phyloP scores from a whole-genome alignment of 1,140 invertebrate genomes.

The Hetaerina americana region DNA sequence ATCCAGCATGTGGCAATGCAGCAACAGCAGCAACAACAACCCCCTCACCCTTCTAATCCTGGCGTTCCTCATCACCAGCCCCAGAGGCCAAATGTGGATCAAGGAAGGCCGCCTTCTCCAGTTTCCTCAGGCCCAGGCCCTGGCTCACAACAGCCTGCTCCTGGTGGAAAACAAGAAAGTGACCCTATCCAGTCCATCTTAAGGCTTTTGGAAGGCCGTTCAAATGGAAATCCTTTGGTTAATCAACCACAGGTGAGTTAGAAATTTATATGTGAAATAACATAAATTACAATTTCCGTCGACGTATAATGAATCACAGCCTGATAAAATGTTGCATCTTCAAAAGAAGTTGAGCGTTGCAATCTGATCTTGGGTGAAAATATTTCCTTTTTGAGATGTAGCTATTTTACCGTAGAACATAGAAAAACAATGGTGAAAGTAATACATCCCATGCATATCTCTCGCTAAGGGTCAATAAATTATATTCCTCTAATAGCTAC shows the following conservation, averaged over 20 bases:
- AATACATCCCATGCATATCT: too few relatives aligned
- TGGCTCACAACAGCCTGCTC: background rate
- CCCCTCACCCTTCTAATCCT: slow-evolving; percentile 5
- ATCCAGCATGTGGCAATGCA: slow-evolving; percentile 18
- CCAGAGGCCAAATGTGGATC: slow-evolving; percentile 33
- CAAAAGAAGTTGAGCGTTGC: too few relatives aligned
- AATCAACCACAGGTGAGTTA: background rate
- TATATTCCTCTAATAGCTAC: too few relatives aligned
- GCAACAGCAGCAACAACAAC: slow-evolving; percentile 21
- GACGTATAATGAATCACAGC: too few relatives aligned
- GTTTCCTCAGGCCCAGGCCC: background rate
- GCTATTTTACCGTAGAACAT: too few relatives aligned
- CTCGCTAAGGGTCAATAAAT: too few relatives aligned
- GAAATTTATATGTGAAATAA: too few relatives aligned
- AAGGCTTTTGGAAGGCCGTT: slow-evolving; percentile 12
- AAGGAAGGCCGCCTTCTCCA: slow-evolving; percentile 20
- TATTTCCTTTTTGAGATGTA: too few relatives aligned
- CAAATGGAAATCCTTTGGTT: background rate
- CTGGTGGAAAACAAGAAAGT: slow-evolving; percentile 14
- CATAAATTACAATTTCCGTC: too few relatives aligned
- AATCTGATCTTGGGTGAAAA: too few relatives aligned
- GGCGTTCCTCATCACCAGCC: slow-evolving; percentile 25
- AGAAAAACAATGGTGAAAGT: too few relatives aligned
- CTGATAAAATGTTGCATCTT: too few relatives aligned
- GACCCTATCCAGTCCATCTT: slow-evolving; percentile 20